Evolutionary conservation across 35 echinoderm and acorn worm genomes (phyloP), one percentile per base, ranked within the genome.

Genomic region (Holothuria glaberrima): DNA sequence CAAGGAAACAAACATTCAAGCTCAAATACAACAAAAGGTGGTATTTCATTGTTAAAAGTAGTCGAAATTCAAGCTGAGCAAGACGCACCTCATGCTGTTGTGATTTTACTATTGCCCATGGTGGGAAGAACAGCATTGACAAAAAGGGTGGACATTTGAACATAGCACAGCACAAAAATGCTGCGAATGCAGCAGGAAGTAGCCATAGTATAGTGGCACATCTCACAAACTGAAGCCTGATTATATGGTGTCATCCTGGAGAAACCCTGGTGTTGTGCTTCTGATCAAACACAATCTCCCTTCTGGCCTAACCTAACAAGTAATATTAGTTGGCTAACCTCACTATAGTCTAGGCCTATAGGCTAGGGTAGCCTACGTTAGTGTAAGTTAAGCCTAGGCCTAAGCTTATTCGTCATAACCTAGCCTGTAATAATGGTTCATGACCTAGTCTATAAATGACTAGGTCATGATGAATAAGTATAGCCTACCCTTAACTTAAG

Each of bases 261-360:
- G 90, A 87, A 67, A 78, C 83, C 0, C 54, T 78, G 1, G 69
- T 93, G 85, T 45, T 34, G 1, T 59, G 64, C n/a, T 93, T 89
- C 60, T 93, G n/a, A 89, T 93, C 17, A 85, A 93, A 35, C 91
- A 93, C 56, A 93, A 93, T 69, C 10, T 93, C 18, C 72, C 91
- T 24, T 82, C 88, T 48, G 26, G 61, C 61, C 61, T 65, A 65
- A 16, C 61, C 61, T 65, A 65, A 65, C 61, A 16, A 65, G 27
- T 28, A 65, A 65, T 16, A 16, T n/a, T 65, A 65, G 27, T 21
- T 65, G 27, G 61, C 61, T n/a, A n/a, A n/a, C n/a, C n/a, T n/a
- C n/a, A n/a, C n/a, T n/a, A n/a, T n/a, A n/a, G n/a, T n/a, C n/a
- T 28, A n/a, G 27, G 27, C 20, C 61, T 65, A 65, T 6, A n/a